Evolutionary conservation across 2,888 invertebrate species (phyloP), one percentile per base, ranked within the genome.

Genomic region (Pollenia griseotomentosa): DNA sequence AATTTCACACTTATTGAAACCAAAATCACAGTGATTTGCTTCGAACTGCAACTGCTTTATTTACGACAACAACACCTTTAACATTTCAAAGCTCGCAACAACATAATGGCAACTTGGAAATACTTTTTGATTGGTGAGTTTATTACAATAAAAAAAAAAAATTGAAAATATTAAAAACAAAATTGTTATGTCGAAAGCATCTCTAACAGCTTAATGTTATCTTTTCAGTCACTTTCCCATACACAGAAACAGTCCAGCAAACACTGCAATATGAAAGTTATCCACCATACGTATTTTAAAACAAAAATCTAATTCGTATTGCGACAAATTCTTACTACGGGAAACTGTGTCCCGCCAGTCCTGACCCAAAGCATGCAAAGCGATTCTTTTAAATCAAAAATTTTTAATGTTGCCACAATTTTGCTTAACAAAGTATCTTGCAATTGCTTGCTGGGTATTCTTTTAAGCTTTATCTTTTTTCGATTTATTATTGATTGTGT

Each of bases 101-200:
- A 79, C 78, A 81, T 71, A 44, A 87, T 84, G 84, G 83, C 77
- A 78, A 73, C 74, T 89, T 90, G 91, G 89, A 91, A 90, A 89
- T 90, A 90, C 86, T 88, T 89, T 87, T 88, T 90, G 85, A 91
- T 92, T 88, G 91, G 91, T 91, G 87, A 92, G 91, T 91, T 86
- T 81, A 61, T 68, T 53, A 33, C 53, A 81, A 2, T 53, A 14
- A 33, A 53, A 19, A 65, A n/a, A 53, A 53, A 44, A 23, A 14
- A 51, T 23, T 23, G 53, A 40, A 48, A 16, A 68, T 16, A 68
- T 46, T 19, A 65, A 46, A 46, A 23, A 33, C 42, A 82, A 82
- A 81, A 57, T 66, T 74, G 59, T 75, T 77, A 70, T 83, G 83
- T 70, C 61, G 77, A 85, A 19, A 70, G 55, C 46, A 68, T 73